A percentile compares a stretch with the other conserved stretches of the same genome.
These are phyloP conservation scores for Amphipyra berbera DNA, from an alignment of 2,888 invertebrate genomes.

Conservation along the genomic window DNA sequence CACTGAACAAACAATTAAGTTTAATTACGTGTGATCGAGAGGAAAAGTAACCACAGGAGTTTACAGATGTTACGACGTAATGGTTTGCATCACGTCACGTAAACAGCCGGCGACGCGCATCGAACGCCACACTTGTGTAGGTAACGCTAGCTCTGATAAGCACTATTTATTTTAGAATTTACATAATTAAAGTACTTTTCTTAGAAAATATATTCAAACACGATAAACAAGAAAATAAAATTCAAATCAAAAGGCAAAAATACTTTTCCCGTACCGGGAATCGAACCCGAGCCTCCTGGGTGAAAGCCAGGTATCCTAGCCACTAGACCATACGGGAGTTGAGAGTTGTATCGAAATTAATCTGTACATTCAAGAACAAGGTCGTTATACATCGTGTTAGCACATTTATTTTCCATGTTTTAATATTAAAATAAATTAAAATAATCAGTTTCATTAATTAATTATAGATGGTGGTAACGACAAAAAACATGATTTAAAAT, in stretches of 20 bases:
- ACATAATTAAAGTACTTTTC: neutral
- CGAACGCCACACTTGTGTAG: conserved; percentile 26
- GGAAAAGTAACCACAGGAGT: conserved; percentile 20
- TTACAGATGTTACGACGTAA: conserved; percentile 22
- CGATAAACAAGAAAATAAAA: neutral
- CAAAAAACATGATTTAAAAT: too few relatives aligned
- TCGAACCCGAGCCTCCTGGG: conserved; percentile 94
- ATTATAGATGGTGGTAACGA: too few relatives aligned
- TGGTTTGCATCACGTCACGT: conserved; percentile 19
- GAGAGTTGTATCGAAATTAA: neutral
- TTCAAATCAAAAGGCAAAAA: conserved; percentile 60
- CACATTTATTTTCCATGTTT: too few relatives aligned
- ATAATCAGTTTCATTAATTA: too few relatives aligned
- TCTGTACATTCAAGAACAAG: neutral
- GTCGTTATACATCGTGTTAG: too few relatives aligned
- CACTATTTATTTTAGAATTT: conserved; percentile 8
- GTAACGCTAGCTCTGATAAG: conserved; percentile 16
- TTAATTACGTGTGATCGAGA: conserved; percentile 2
- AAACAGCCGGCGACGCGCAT: conserved; percentile 2
- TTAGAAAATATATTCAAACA: conserved; percentile 3
- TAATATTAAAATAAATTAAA: too few relatives aligned
- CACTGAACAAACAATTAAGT: too few relatives aligned
- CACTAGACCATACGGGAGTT: conserved; percentile 92
- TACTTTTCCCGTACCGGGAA: conserved; percentile 91
- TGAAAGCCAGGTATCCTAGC: conserved; percentile 93